Conservation (phyloP, 2,888 invertebrate species). For the Corbicula japonica region DNA sequence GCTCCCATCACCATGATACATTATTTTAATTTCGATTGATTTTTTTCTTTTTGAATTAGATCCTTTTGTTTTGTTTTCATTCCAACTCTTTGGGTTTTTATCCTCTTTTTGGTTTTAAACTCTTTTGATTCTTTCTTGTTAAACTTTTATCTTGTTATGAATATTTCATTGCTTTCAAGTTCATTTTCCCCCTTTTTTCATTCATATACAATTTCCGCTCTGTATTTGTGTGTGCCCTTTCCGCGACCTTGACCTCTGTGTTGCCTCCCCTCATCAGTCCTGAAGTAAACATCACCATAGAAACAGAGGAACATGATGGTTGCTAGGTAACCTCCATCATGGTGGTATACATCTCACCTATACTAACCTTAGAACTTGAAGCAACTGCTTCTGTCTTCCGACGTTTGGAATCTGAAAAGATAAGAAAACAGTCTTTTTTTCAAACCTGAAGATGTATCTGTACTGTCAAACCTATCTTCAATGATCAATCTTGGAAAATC, state of each 20-base stretch:
- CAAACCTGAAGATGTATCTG: background rate
- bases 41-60: no score
- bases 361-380: constrained; percentile 83
- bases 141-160: no score
- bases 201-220: background rate
- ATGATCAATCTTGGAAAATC: no score
- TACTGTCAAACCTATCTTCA: background rate
- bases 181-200: background rate
- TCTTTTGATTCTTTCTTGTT: no score
- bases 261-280: constrained; percentile 10
- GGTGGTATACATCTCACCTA: constrained; percentile 76
- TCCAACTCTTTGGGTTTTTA: no score
- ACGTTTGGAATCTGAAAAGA: constrained; percentile 74
- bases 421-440: constrained; percentile 7
- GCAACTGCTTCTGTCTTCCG: constrained; percentile 75
- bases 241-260: constrained; percentile 4
- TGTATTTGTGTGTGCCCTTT: constrained; percentile 15
- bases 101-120: no score
- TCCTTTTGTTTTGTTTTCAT: no score
- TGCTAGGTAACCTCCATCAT: constrained; percentile 71
- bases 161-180: no score
- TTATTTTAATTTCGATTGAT: no score
- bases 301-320: constrained; percentile 52
- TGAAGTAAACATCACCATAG: constrained; percentile 51
- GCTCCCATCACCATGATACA: no score